Base-by-base conservation (phyloP, 2,888 invertebrate species). In the Apomyelois bistriatella region DNA sequence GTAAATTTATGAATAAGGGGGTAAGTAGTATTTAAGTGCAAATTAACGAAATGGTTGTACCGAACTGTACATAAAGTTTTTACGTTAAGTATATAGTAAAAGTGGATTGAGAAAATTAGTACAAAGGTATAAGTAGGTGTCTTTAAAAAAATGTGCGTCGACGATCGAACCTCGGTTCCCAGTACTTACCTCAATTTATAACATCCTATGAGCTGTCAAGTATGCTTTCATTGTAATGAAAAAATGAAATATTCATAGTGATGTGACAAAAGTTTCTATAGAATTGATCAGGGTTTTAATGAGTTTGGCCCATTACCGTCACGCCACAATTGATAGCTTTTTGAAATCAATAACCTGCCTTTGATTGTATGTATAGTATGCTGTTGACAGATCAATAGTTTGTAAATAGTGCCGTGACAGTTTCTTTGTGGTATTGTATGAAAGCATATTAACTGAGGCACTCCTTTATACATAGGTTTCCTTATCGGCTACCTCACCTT, bases 201-300 rank as follows among this genome's bases (percentile, higher is more conserved):
- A 30, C 15, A 12, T 43, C n/a, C 43, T 46, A 13, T 15, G 8
- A 15, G 13, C 15, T 30, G 15, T 12, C 36, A 17, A 35, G 36
- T 17, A 12, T 30, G 40, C 16, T 40, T 47, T 47, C 38, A 22
- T 10, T 8, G 52, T 52, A 52, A 52, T 52, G 47, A 38, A 52
- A 52, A 37, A 46, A 47, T 52, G 36, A 52, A 52, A 52, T 52
- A 52, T 52, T 52, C 52, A 40, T 13, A 47, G 36, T 43, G 41
- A 38, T 38, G 16, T 30, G 15, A 46, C 37, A 52, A 46, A 52
- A 36, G 43, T 12, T 52, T 46, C 30, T 30, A 49, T 42, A 38
- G 22, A 43, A 51, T 51, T 51, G 32, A 36, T 36, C 46, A 43
- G 7, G 3, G 46, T 3, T 46, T 30, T 48, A 41, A 35, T 53